A percentile compares a stretch with the other conserved stretches of the same genome.
phyloP scores from a whole-genome alignment of 2,797 vertebrate genomes.

The Betta splendens region DNA sequence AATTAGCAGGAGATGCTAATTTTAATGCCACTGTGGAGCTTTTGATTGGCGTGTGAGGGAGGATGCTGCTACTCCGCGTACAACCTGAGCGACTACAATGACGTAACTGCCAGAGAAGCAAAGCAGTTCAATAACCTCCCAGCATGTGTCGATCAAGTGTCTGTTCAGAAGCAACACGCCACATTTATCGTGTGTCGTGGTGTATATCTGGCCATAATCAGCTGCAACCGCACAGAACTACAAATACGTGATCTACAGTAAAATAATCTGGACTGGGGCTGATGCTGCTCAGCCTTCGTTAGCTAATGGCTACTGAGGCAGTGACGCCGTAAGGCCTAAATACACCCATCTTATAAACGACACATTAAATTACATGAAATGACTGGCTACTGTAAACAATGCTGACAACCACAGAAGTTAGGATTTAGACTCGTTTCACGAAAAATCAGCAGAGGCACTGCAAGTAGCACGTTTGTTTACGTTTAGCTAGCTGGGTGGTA shows the following conservation, averaged over 20 bases:
- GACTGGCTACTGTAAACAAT: rapidly evolving
- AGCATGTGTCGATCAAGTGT: slow-evolving; percentile 25
- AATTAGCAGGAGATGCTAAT: no score
- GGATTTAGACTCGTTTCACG: background rate
- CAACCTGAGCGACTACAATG: slow-evolving; percentile 64
- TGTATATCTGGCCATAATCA: background rate
- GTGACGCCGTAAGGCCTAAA: slow-evolving; percentile 69
- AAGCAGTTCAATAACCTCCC: slow-evolving; percentile 43
- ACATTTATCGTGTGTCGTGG: background rate
- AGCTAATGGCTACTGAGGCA: slow-evolving; percentile 32
- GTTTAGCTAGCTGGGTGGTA: slow-evolving; percentile 17
- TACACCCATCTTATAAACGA: slow-evolving; percentile 8
- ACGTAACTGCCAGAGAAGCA: slow-evolving; percentile 70
- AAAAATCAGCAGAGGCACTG: background rate
- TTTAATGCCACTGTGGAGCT: no score
- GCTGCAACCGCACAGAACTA: no score
- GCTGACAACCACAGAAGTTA: background rate
- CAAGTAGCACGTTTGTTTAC: slow-evolving; percentile 42
- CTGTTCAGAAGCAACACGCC: background rate
- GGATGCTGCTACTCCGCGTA: slow-evolving; percentile 55
- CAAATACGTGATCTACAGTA: background rate
- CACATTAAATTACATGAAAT: background rate
- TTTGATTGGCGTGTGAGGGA: slow-evolving; percentile 22
- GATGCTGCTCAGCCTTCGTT: slow-evolving; percentile 29
- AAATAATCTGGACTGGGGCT: slow-evolving; percentile 28